Evolutionary conservation across 2,113 vertebrate genomes (phyloP), one percentile per base, ranked within the genome.

Genomic region (Xyrauchen texanus): DNA sequence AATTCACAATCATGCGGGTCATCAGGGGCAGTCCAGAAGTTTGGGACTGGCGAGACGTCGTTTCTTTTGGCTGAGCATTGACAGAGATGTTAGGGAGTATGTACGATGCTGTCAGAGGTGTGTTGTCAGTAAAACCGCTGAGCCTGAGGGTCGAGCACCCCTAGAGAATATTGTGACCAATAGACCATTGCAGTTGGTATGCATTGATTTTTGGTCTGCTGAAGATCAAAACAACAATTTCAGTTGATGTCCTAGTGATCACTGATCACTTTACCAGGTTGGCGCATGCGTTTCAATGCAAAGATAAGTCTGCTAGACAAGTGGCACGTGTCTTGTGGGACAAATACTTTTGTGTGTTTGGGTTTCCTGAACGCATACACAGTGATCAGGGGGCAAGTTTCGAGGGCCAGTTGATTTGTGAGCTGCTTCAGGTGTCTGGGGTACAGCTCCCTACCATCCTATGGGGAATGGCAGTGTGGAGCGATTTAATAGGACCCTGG

Each of bases 61-160:
- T n/a, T n/a, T n/a, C n/a, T n/a, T n/a, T n/a, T n/a, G n/a, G n/a
- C n/a, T n/a, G n/a, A n/a, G n/a, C n/a, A n/a, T n/a, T n/a, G n/a
- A n/a, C n/a, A n/a, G n/a, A n/a, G n/a, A 83, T 57, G 73, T 80
- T 4, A 82, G 63, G 4, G 46, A 80, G 2, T 71, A 80, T 64
- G 78, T 78, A 6, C 47, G 34, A 0, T 4, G 34, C 6, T 81
- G 81, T n/a, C 45, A 49, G 5, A 7, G 68, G 2, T n/a, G n/a
- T n/a, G n/a, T n/a, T n/a, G n/a, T n/a, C 80, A 80, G n/a, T n/a
- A n/a, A n/a, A n/a, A n/a, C n/a, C n/a, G n/a, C n/a, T n/a, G n/a
- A n/a, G n/a, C n/a, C n/a, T 68, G 80, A 76, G 9, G 72, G 65
- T 4, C 44, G 47, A 42, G 68, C 77, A 2, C 73, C 45, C 1